These are phyloP conservation scores for Polydesmus complanatus DNA, from an alignment of 2,888 invertebrate genomes.

Conservation along the genomic window DNA sequence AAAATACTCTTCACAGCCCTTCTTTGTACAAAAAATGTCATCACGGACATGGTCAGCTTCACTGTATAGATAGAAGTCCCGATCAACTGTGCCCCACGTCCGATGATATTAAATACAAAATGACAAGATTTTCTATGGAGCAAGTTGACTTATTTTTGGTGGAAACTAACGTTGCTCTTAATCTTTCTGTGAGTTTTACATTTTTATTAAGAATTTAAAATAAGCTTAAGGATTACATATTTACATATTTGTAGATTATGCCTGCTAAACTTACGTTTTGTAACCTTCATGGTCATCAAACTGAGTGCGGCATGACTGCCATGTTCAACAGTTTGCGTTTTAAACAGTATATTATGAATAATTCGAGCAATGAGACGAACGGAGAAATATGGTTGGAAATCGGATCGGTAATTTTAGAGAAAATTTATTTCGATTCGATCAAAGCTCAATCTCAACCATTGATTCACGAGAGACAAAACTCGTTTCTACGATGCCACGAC, in stretches of 20 bases:
- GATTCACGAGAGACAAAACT: conserved; percentile 27
- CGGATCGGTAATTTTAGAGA: conserved; percentile 77
- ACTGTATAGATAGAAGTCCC: conserved; percentile 39
- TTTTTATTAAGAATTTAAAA: conserved; percentile 12
- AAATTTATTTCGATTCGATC: conserved; percentile 67
- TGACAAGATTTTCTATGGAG: conserved; percentile 78
- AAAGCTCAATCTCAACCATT: conserved; percentile 42
- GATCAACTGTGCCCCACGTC: conserved; percentile 54
- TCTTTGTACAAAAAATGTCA: conserved; percentile 43
- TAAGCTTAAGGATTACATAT: background rate
- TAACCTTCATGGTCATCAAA: conserved; percentile 86
- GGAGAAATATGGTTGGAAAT: conserved; percentile 66
- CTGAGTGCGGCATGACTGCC: conserved; percentile 75
- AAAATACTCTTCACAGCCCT: conserved; percentile 77
- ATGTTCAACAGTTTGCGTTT: conserved; percentile 59
- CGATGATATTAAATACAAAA: conserved; percentile 81
- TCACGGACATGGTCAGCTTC: conserved; percentile 42
- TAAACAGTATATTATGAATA: conserved; percentile 49
- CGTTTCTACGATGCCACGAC: conserved; percentile 46
- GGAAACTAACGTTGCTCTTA: conserved; percentile 73
- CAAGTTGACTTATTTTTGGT: conserved; percentile 79
- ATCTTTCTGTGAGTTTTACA: conserved; percentile 51
- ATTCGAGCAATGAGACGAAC: conserved; percentile 17
- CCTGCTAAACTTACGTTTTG: conserved; percentile 79
- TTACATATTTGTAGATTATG: conserved; percentile 43